Evolutionary conservation across 2,888 invertebrate genomes (phyloP).

Genomic region (Athalia rosae): DNA sequence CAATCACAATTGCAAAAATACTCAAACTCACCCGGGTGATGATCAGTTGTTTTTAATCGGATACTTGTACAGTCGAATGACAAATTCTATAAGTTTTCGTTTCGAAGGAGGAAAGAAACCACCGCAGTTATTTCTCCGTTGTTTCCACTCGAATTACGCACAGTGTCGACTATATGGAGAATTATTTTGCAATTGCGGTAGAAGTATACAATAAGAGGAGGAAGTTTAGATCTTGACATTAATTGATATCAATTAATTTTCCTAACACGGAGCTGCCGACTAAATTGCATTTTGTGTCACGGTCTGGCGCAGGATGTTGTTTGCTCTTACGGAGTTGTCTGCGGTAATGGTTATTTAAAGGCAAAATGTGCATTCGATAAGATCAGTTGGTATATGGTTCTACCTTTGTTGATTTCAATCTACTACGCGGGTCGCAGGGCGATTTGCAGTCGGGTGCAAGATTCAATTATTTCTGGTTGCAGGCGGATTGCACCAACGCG

Average conservation of each 20-base stretch:
- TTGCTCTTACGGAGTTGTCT: background rate
- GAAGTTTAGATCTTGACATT: too few species aligned
- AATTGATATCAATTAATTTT: too few species aligned
- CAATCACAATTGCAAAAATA: background rate
- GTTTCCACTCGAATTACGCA: too few species aligned
- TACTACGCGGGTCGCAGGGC: constrained; percentile 1
- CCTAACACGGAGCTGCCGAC: too few species aligned
- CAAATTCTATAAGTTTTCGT: constrained; percentile 20
- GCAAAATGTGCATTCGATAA: constrained; percentile 18
- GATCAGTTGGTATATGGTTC: constrained; percentile 11
- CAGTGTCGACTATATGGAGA: too few species aligned
- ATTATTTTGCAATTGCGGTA: background rate
- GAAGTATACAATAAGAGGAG: background rate
- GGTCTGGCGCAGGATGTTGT: background rate
- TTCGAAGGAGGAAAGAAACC: too few species aligned
- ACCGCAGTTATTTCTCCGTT: too few species aligned
- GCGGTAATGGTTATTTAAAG: constrained; percentile 29
- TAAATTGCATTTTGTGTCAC: background rate
- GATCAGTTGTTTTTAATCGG: too few species aligned
- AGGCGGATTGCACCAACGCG: background rate
- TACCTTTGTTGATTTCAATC: background rate
- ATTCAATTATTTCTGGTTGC: constrained; percentile 5
- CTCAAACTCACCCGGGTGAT: too few species aligned
- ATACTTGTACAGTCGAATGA: background rate
- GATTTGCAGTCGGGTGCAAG: background rate